Percentiles rank a stretch among this genome's conserved stretches.
Evolutionary conservation across 1,140 invertebrate genomes (phyloP).

Genomic region (Dolichoris vasculosae): DNA sequence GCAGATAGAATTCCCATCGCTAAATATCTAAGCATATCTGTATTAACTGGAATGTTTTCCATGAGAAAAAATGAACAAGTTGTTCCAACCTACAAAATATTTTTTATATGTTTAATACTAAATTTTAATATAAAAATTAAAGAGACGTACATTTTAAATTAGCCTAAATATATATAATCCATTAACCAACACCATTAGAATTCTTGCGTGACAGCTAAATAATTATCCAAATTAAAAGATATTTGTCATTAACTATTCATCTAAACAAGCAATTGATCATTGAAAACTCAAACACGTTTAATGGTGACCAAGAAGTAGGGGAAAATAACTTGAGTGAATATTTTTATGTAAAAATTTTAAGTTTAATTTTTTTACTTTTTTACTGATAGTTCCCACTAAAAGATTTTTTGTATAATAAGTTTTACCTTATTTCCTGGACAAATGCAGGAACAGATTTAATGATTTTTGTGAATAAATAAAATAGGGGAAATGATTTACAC

Average conservation of each 20-base stretch:
- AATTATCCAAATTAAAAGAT: not conserved
- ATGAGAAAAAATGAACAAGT: slow-evolving; percentile 75
- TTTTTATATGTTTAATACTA: slow-evolving; percentile 19
- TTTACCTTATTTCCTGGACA: not conserved
- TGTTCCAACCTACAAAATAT: slow-evolving; percentile 67
- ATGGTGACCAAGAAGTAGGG: not conserved
- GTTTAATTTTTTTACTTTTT: not conserved
- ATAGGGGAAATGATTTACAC: not conserved
- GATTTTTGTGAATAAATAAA: not conserved
- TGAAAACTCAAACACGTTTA: not conserved
- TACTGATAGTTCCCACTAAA: too few species aligned
- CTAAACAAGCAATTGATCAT: not conserved
- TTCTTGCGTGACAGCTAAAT: not conserved
- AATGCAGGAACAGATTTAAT: not conserved
- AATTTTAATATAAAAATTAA: not conserved
- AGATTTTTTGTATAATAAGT: too few species aligned
- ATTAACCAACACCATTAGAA: not conserved
- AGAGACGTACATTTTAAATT: not conserved
- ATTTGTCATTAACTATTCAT: not conserved
- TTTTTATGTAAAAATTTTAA: not conserved
- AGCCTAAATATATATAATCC: not conserved
- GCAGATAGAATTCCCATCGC: slow-evolving; percentile 80
- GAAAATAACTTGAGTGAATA: not conserved
- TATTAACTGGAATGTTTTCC: slow-evolving; percentile 76
- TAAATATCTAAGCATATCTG: slow-evolving; percentile 79